Percentiles rank a stretch among this genome's conserved stretches.
phyloP scores from a whole-genome alignment of 2,888 invertebrate species.

The Amiota minor region DNA sequence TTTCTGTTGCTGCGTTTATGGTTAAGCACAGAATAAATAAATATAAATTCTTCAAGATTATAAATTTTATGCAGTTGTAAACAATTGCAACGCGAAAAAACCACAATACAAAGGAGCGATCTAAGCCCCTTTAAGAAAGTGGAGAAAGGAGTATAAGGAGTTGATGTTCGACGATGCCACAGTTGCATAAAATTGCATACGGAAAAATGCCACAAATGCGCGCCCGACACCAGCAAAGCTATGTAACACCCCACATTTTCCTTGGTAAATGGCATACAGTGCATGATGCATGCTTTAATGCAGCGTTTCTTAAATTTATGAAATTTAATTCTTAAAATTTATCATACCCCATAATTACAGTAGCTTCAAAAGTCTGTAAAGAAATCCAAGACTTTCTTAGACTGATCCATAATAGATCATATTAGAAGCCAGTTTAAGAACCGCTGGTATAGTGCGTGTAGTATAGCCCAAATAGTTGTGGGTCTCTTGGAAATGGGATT shows the following conservation, averaged over 20 bases:
- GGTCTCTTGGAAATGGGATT: background rate
- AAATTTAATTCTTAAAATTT: background rate
- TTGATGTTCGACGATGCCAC: slow-evolving; percentile 48
- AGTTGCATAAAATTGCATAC: slow-evolving; percentile 69
- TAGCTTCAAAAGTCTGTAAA: too few relatives aligned
- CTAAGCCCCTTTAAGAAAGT: background rate
- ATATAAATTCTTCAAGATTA: slow-evolving; percentile 64
- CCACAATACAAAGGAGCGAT: slow-evolving; percentile 41
- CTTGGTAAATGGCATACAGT: background rate
- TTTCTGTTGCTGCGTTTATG: slow-evolving; percentile 49
- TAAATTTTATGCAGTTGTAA: slow-evolving; percentile 67
- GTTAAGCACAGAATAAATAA: slow-evolving; percentile 60
- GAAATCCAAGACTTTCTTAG: too few relatives aligned
- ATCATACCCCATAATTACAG: background rate
- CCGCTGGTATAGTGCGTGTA: background rate
- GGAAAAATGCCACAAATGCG: slow-evolving; percentile 46
- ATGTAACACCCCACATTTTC: slow-evolving; percentile 25
- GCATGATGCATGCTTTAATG: too few relatives aligned
- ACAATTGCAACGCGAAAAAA: slow-evolving; percentile 47
- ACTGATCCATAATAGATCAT: too few relatives aligned
- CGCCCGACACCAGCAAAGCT: too few relatives aligned
- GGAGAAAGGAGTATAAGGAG: background rate
- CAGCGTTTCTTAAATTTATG: background rate
- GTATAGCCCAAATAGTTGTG: background rate
- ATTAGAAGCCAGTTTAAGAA: too few relatives aligned